These are phyloP conservation scores for Zoanthus sansibaricus DNA, from an alignment of 92 coral and sea anemone species.

Conservation along the genomic window DNA sequence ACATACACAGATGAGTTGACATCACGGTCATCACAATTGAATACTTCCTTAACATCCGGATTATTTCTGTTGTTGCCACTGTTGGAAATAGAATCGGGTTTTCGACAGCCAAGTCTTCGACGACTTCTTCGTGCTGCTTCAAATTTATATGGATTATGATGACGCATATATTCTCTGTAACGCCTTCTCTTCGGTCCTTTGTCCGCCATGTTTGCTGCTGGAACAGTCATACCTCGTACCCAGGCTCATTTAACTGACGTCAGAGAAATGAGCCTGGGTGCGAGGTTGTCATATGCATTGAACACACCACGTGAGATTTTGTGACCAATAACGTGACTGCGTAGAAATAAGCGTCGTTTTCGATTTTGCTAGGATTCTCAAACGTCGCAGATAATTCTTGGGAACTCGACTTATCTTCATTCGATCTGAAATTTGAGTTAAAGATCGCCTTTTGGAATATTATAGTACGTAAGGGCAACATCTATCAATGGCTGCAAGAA, in stretches of 20 bases:
- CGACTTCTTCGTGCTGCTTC: constrained; percentile 48
- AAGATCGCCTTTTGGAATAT: not conserved
- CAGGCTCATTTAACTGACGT: not conserved
- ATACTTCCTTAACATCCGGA: constrained; percentile 15
- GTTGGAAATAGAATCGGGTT: not conserved
- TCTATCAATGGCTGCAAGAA: constrained; percentile 49
- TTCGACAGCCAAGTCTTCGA: constrained; percentile 12
- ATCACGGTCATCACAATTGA: constrained; percentile 8
- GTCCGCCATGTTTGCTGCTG: constrained; percentile 48
- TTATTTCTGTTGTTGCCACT: constrained; percentile 10
- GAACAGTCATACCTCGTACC: too few relatives aligned
- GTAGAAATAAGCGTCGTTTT: too few relatives aligned
- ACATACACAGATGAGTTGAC: constrained; percentile 27
- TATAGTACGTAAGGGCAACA: not conserved
- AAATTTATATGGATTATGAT: constrained; percentile 50
- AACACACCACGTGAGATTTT: too few relatives aligned
- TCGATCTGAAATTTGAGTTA: too few relatives aligned
- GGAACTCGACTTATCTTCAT: too few relatives aligned
- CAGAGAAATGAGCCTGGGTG: not conserved
- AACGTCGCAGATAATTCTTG: too few relatives aligned
- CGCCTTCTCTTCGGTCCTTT: constrained; percentile 34
- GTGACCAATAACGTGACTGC: too few relatives aligned
- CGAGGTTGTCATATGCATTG: constrained; percentile 2
- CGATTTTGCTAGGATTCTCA: too few relatives aligned
- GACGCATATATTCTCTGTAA: constrained; percentile 40